Percentiles rank a stretch among this genome's conserved stretches.
Conservation (phyloP, 2,113 vertebrate species). For the Cynocephalus volans region DNA sequence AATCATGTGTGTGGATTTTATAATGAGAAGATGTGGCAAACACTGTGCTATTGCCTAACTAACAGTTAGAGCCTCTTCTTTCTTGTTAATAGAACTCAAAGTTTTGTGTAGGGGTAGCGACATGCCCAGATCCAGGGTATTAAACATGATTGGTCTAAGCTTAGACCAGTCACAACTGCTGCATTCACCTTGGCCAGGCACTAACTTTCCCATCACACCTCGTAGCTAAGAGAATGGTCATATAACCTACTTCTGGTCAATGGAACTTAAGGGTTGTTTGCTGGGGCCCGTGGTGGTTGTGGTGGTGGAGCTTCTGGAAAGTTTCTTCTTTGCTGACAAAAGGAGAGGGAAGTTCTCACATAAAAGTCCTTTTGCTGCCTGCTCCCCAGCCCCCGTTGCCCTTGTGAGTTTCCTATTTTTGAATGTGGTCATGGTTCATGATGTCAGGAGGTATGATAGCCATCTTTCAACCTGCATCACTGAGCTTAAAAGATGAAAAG, state of each 20-base stretch:
- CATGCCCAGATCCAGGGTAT: background rate
- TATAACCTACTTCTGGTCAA: slow-evolving; percentile 5
- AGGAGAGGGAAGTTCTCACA: slow-evolving; percentile 12
- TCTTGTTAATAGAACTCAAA: background rate
- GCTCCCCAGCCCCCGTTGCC: background rate
- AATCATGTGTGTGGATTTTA: background rate
- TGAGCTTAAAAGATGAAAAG: slow-evolving; percentile 51
- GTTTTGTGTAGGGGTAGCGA: background rate
- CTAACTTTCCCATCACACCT: background rate
- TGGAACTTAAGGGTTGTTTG: slow-evolving; percentile 1
- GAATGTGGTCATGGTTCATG: background rate
- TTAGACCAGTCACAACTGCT: background rate
- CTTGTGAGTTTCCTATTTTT: background rate
- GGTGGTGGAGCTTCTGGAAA: background rate
- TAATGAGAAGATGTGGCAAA: background rate
- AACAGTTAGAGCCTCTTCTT: background rate
- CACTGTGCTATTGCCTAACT: background rate
- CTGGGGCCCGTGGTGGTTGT: background rate
- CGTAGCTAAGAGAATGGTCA: background rate
- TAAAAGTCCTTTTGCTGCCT: background rate
- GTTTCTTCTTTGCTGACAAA: slow-evolving; percentile 8
- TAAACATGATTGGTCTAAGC: background rate
- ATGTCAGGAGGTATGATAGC: background rate
- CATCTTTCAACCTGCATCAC: background rate
- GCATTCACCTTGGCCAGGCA: background rate